Evolutionary conservation across 2,113 vertebrate genomes (phyloP), one percentile per base, ranked within the genome.

Genomic region (Gadus macrocephalus): DNA sequence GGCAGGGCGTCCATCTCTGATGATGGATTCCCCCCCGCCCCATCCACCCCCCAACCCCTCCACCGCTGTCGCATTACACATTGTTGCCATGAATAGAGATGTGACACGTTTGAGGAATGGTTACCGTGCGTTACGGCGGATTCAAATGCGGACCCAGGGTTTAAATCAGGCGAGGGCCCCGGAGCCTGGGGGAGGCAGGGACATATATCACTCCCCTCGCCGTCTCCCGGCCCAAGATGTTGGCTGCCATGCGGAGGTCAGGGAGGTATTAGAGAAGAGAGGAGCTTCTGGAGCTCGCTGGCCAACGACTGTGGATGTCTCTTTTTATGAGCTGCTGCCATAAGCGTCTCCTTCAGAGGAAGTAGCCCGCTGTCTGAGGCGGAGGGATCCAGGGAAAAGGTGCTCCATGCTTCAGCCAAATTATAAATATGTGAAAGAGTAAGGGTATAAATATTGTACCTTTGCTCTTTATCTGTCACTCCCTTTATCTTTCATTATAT

Each of bases 11-110:
- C 66, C 68, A 70, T 73, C 20, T 72, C 68, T 4, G 3, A 6
- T 84, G 87, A 90, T 86, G 68, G 83, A 90, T 88, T 79, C 70
- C 22, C 76, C 66, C 31, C 31, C 31, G 6, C 31, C 31, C 31
- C 31, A 35, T 35, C 4, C 42, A 14, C 42, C 42, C 8, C 42
- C 8, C 8, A 49, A 49, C 68, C 76, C 78, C 77, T 75, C 64
- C 22, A 17, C 53, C 64, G 75, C 72, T 55, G 79, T 49, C 87
- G 81, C 78, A 85, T 89, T 88, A 87, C 71, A 20, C 69, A 84
- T 77, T 62, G 76, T 80, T 68, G 65, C 86, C 81, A 82, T 87
- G 83, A 88, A 90, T 89, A 84, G 85, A 86, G 74, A 86, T 81
- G 83, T 86, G 84, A 87, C 81, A 82, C 75, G 71, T 83, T 68